Base-by-base conservation (phyloP, 2,113 vertebrate genomes). In the Monarcha castaneiventris region DNA sequence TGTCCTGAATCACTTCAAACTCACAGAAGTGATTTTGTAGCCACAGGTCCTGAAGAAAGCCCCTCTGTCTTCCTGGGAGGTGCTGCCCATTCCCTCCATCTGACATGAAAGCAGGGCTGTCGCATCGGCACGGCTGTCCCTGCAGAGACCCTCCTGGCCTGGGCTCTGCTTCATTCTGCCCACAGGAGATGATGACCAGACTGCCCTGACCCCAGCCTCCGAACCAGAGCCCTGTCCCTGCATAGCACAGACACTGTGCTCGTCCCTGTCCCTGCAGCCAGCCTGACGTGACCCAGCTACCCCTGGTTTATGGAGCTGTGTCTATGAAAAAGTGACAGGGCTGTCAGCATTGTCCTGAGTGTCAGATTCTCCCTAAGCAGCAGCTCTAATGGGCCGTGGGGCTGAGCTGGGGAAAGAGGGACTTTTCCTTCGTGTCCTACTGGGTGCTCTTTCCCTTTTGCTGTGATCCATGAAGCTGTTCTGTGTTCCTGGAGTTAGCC, bases 81-180 rank as follows among this genome's bases (percentile, higher is more conserved):
- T 49, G 33, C 72, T 82, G 48, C 35, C 39, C 33, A 8, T 29
- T 58, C 32, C 74, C 43, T 61, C 46, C 37, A 35, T 14, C 16
- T 63, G 27, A 52, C n/a, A 7, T 14, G 43, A 30, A 54, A 74
- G 16, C 2, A 1, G 49, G 14, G 64, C 27, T 33, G 7, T 61
- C 16, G 1, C 33, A 21, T 68, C 6, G 0, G 10, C 44, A 18
- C 32, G 0, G 0, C 17, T 58, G 26, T 59, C 30, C 27, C 44
- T 54, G 69, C 3, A 3, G 29, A 48, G 20, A 6, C 25, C 17
- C 27, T 48, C 10, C 61, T 33, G 33, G 16, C n/a, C 54, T 8
- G 54, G 43, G 68, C 63, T 68, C 61, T 2, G 4, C 67, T 87
- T 69, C 43, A 33, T 19, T 16, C 41, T 0, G 1, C 41, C 59